Evolutionary conservation across 2,797 vertebrate species (phyloP).

Genomic region (Catamblyrhynchus diadema): DNA sequence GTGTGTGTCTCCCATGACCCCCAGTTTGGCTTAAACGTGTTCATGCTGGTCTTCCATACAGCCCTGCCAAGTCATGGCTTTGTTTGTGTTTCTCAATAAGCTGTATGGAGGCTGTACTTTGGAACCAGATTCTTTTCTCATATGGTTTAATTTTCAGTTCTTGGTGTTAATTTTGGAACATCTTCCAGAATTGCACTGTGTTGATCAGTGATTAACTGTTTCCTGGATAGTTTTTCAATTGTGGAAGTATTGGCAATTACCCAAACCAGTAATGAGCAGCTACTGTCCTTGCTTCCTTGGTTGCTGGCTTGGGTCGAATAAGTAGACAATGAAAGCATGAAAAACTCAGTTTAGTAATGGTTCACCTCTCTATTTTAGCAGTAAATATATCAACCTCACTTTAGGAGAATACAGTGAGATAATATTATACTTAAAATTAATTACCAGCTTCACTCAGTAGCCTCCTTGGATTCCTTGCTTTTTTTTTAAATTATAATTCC

Average conservation of each 20-base stretch:
- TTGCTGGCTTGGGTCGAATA: neutral
- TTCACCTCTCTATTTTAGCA: neutral
- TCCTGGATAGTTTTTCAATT: neutral
- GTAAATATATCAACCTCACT: neutral
- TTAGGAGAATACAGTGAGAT: neutral
- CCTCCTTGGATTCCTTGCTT: neutral
- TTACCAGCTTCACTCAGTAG: neutral
- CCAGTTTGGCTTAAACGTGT: slow-evolving; percentile 7
- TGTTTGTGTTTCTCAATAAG: neutral
- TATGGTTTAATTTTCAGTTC: neutral
- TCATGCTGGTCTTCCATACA: neutral
- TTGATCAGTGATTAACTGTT: neutral
- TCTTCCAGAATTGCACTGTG: neutral
- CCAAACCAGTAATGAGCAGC: neutral
- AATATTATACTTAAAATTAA: neutral
- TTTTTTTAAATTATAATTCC: neutral
- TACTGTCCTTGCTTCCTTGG: neutral
- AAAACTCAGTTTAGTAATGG: neutral
- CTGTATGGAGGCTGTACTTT: neutral
- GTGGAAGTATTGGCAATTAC: neutral
- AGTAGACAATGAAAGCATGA: neutral
- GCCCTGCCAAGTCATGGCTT: neutral
- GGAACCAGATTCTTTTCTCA: neutral
- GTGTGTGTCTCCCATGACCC: slow-evolving; percentile 12
- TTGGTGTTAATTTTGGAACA: neutral